Evolutionary conservation across 2,113 vertebrate genomes (phyloP).

Genomic region (Entomyzon cyanotis): DNA sequence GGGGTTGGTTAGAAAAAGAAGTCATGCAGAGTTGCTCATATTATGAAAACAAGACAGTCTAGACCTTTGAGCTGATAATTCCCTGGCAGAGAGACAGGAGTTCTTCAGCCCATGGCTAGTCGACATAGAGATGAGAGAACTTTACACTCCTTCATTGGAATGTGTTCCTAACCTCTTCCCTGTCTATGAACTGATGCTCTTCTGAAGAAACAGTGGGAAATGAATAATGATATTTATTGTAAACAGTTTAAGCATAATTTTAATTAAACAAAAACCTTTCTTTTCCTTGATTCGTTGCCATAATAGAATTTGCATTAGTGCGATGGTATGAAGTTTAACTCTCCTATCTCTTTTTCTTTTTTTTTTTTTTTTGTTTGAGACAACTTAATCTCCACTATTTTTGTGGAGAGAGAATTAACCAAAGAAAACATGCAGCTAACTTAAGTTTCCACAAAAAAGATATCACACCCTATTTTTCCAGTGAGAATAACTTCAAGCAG

Average conservation of each 20-base stretch:
- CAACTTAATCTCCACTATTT: background rate
- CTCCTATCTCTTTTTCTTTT: background rate
- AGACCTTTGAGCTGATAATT: background rate
- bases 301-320: background rate
- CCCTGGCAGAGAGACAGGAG: background rate
- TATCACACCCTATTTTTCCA: background rate
- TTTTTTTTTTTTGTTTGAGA: background rate
- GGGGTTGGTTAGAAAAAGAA: background rate
- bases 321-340: background rate
- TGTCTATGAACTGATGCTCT: background rate
- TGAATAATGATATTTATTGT: background rate
- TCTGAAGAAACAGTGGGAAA: background rate
- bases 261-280: background rate
- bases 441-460: background rate
- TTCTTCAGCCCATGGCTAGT: background rate
- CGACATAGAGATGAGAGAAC: background rate
- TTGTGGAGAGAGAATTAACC: background rate
- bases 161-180: background rate
- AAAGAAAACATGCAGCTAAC: background rate
- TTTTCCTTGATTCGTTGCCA: background rate
- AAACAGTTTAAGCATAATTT: background rate
- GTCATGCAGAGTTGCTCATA: fast-evolving
- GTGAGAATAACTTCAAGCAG: background rate
- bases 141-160: background rate
- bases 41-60: background rate